Conservation (phyloP, 1,140 invertebrate genomes). For the Muscidifurax raptorellus region DNA sequence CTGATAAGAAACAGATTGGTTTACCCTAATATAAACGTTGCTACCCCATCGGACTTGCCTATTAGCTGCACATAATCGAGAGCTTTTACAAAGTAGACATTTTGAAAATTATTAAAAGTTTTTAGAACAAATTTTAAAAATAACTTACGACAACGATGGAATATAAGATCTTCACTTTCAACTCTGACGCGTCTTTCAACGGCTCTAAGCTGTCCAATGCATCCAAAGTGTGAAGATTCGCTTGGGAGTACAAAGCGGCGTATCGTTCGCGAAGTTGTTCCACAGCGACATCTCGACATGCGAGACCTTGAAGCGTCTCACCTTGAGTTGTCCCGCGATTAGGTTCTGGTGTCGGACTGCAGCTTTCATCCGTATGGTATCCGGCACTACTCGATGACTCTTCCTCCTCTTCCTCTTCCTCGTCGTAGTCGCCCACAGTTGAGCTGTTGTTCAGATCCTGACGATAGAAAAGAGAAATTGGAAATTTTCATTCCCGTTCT, state of each 20-base stretch:
- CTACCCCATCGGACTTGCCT: no score
- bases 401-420: conserved; percentile 60
- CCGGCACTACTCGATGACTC: conserved; percentile 68
- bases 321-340: conserved; percentile 4
- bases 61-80: no score
- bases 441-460: conserved; percentile 9
- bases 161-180: conserved; percentile 95
- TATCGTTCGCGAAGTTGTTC: conserved; percentile 84
- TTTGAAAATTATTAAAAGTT: no score
- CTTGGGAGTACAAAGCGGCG: conserved; percentile 88
- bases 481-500: background rate
- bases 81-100: no score
- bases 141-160: conserved; percentile 94
- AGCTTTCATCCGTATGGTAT: conserved; percentile 70
- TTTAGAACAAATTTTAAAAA: no score
- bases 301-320: conserved; percentile 49
- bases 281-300: conserved; percentile 67
- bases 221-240: conserved; percentile 89
- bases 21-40: no score
- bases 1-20: no score
- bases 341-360: conserved; percentile 65
- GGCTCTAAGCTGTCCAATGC: conserved; percentile 86
- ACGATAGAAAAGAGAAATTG: background rate
- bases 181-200: conserved; percentile 86
- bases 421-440: conserved; percentile 9